Evolutionary conservation across 1,140 invertebrate species (phyloP).

Genomic region (Drosophila teissieri): DNA sequence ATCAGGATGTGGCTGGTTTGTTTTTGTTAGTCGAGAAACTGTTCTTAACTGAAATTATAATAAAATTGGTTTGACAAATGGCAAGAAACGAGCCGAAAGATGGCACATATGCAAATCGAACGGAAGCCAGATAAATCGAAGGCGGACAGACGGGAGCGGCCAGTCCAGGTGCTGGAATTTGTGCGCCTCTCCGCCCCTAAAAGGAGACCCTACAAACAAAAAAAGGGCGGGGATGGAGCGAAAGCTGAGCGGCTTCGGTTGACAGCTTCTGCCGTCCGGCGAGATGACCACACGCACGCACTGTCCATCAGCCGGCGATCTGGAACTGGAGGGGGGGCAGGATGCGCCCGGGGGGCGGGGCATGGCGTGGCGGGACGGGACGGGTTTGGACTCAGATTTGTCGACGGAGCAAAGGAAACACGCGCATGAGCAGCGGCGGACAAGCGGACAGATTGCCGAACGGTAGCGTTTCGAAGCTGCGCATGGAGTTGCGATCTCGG

Average conservation of each 20-base stretch:
- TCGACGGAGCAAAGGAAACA: conserved; percentile 41
- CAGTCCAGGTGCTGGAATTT: conserved; percentile 71
- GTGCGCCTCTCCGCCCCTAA: conserved; percentile 1
- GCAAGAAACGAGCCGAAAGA: not conserved
- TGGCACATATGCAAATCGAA: conserved; percentile 38
- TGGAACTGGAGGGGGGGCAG: not conserved
- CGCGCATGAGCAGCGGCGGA: conserved; percentile 36
- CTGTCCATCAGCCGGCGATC: conserved; percentile 62
- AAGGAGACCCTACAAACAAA: too few species aligned
- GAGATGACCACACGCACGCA: conserved; percentile 62
- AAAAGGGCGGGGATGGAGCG: conserved; percentile 4
- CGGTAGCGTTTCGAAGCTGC: conserved; percentile 60
- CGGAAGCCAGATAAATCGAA: conserved; percentile 65
- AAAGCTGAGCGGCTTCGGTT: conserved; percentile 57
- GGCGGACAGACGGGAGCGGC: conserved; percentile 16
- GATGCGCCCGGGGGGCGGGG: not conserved
- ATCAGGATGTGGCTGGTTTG: too few species aligned
- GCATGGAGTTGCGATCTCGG: conserved; percentile 20
- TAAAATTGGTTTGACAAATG: not conserved
- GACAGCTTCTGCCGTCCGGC: conserved; percentile 40
- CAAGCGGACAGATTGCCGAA: conserved; percentile 28
- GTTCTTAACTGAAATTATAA: too few species aligned
- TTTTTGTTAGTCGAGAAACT: too few species aligned
- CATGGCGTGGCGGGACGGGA: too few species aligned
- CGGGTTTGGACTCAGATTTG: conserved; percentile 49